Evolutionary conservation across 1,140 invertebrate species (phyloP).

Genomic region (Calycopis cecrops): DNA sequence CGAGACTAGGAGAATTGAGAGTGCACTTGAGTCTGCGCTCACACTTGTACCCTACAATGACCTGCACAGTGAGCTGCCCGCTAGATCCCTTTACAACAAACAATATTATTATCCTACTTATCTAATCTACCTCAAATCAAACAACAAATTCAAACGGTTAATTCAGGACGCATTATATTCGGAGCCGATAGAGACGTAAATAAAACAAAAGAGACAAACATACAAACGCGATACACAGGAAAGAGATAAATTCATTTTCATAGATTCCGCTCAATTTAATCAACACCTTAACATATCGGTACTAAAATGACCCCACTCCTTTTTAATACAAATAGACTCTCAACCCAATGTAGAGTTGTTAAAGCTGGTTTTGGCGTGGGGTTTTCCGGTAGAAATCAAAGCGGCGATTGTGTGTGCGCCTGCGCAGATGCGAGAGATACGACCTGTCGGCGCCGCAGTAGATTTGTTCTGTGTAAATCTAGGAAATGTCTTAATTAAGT

Average conservation of each 20-base stretch:
- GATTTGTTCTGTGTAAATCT: conserved; percentile 12
- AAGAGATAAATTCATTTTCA: conserved; percentile 53
- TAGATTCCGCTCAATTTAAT: conserved; percentile 45
- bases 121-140: no score
- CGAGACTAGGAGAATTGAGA: no score
- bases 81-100: no score
- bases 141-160: no score
- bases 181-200: conserved; percentile 36
- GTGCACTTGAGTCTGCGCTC: no score
- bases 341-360: not conserved
- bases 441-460: conserved; percentile 34
- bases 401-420: conserved; percentile 45
- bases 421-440: conserved; percentile 47
- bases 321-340: not conserved
- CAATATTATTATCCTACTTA: no score
- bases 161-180: no score
- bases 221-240: conserved; percentile 37
- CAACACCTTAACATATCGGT: conserved; percentile 27
- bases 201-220: conserved; percentile 35
- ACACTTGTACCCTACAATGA: no score
- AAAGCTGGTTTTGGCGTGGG: conserved; percentile 21
- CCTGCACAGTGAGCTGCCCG: no score
- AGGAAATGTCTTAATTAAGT: conserved; percentile 10
- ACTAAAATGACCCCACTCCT: conserved; percentile 17
- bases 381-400: conserved; percentile 45